Conservation (phyloP, 2,888 invertebrate genomes). For the Idaea dimidiata region DNA sequence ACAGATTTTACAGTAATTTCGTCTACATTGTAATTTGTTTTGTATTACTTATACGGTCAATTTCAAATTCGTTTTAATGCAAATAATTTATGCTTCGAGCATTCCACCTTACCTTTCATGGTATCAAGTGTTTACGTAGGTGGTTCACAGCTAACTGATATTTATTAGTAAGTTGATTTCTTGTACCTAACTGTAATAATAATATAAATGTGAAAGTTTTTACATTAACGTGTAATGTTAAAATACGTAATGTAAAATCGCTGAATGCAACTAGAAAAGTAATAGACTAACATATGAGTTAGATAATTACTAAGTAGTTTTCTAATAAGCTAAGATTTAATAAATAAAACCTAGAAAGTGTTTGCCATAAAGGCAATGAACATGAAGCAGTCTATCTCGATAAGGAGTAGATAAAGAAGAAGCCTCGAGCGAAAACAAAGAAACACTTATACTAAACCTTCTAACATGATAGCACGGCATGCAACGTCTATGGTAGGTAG, state of each 20-base stretch:
- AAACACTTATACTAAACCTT: not conserved
- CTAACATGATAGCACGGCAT: not conserved
- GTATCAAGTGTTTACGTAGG: not conserved
- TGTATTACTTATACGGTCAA: constrained; percentile 42
- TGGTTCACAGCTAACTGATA: not conserved
- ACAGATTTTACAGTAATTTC: constrained; percentile 33
- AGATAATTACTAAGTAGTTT: too few species aligned
- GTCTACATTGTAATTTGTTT: constrained; percentile 30
- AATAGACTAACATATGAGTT: too few species aligned
- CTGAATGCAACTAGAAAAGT: too few species aligned
- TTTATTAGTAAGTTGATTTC: not conserved
- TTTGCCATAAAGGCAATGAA: too few species aligned
- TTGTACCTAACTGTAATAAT: constrained; percentile 9
- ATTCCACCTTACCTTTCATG: not conserved
- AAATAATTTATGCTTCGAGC: constrained; percentile 37
- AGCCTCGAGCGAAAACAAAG: not conserved
- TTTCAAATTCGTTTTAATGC: constrained; percentile 41
- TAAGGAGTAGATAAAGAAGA: not conserved
- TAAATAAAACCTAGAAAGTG: too few species aligned
- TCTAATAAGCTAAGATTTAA: too few species aligned
- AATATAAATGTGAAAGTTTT: too few species aligned
- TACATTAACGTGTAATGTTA: too few species aligned
- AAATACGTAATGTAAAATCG: too few species aligned
- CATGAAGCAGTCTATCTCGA: not conserved
- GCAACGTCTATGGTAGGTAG: not conserved